Conservation (phyloP, 2,888 invertebrate species). For the Sinopyrophorus schimmeli region DNA sequence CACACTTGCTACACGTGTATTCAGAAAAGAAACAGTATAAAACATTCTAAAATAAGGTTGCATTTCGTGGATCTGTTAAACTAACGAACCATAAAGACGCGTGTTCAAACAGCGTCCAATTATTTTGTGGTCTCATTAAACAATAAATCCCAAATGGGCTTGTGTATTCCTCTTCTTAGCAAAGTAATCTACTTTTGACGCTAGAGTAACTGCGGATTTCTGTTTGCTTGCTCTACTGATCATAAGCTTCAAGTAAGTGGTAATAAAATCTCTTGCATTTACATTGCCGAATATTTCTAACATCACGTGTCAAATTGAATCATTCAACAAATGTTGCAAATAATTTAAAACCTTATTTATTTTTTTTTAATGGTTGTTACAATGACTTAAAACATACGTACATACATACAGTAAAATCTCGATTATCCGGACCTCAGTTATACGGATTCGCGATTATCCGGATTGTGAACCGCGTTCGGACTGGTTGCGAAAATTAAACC, state of each 20-base stretch:
- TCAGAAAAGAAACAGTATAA: constrained; percentile 41
- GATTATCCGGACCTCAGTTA: no score
- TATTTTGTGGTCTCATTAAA: constrained; percentile 55
- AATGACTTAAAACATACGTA: no score
- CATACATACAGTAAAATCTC: no score
- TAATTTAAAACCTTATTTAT: no score
- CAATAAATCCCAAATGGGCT: constrained; percentile 40
- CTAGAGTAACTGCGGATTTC: constrained; percentile 21
- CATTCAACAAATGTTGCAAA: no score
- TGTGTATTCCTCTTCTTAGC: constrained; percentile 22
- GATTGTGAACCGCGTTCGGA: no score
- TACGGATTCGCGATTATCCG: no score
- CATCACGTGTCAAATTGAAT: no score
- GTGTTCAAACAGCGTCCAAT: constrained; percentile 53
- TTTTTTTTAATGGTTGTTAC: no score
- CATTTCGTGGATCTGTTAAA: constrained; percentile 43
- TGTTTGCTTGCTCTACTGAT: constrained; percentile 21
- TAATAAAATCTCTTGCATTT: constrained; percentile 19
- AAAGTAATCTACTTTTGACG: constrained; percentile 30
- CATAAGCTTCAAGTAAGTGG: constrained; percentile 28
- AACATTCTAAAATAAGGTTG: constrained; percentile 45
- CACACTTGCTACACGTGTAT: constrained; percentile 40
- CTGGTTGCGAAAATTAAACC: no score
- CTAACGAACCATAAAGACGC: constrained; percentile 52
- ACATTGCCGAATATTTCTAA: neutral